These are phyloP conservation scores for Sebastes steindachneri DNA, from an alignment of 2,797 vertebrate species.

Conservation along the genomic window DNA sequence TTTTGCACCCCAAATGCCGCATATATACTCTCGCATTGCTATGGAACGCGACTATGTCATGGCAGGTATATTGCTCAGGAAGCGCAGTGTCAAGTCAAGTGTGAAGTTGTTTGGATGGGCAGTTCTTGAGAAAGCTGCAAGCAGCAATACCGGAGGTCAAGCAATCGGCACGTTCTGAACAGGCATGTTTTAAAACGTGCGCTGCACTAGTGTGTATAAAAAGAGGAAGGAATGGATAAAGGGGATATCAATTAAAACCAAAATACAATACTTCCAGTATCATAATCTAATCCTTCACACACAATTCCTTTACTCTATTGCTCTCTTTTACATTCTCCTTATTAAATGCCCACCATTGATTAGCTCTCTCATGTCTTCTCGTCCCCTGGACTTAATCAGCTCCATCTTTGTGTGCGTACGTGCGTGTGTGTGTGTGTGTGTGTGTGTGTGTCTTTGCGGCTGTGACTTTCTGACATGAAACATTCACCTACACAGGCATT, in stretches of 20 bases:
- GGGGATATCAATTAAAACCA: no score
- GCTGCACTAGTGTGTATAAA: not conserved
- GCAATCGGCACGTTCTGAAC: no score
- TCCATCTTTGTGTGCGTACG: not conserved
- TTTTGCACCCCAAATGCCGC: not conserved
- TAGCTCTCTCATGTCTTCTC: not conserved
- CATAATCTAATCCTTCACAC: not conserved
- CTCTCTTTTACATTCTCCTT: not conserved
- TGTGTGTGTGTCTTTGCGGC: no score
- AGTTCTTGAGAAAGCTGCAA: no score
- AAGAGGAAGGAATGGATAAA: not conserved
- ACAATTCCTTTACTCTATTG: not conserved
- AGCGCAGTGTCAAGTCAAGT: no score
- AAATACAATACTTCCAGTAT: not conserved
- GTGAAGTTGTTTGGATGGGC: no score
- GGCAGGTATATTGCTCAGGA: no score
- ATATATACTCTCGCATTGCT: no score
- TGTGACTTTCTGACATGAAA: slow-evolving; percentile 57
- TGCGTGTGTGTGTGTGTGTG: not conserved
- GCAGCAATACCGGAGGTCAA: no score
- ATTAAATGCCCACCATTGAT: slow-evolving; percentile 2
- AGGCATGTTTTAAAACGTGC: no score
- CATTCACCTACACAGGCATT: slow-evolving; percentile 68
- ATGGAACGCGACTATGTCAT: no score
- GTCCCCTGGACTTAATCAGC: not conserved